phyloP scores from a whole-genome alignment of 1,140 invertebrate species.

The Luehdorfia chinensis region DNA sequence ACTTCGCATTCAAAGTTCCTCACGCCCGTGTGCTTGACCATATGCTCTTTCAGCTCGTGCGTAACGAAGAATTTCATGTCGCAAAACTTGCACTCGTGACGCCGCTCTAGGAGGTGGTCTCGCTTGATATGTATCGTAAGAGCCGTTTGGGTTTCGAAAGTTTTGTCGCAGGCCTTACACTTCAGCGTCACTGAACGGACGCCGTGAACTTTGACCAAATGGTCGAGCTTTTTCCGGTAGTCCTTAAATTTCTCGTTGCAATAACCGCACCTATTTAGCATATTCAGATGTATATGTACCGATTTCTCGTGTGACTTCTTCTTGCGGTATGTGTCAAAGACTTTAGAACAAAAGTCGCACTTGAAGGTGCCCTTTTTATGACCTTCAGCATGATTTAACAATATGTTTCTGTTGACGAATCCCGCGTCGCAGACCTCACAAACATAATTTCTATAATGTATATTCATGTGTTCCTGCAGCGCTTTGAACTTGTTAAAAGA shows the following conservation, averaged over 20 bases:
- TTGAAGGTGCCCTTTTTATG: conserved; percentile 30
- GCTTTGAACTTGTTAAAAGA: conserved; percentile 25
- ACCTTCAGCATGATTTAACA: conserved; percentile 23
- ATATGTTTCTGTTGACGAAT: conserved; percentile 31
- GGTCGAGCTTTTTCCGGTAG: conserved; percentile 28
- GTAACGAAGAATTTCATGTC: conserved; percentile 54
- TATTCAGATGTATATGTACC: conserved; percentile 24
- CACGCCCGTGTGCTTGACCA: conserved; percentile 78
- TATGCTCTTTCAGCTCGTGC: conserved; percentile 35
- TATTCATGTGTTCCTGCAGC: conserved; percentile 46
- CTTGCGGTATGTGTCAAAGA: conserved; percentile 26
- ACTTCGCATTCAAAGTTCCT: conserved; percentile 73
- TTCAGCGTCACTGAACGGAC: conserved; percentile 21
- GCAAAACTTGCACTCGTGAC: conserved; percentile 46
- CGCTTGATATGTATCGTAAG: conserved; percentile 35
- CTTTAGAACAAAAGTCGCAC: conserved; percentile 32
- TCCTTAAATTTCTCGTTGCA: conserved; percentile 33
- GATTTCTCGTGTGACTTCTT: conserved; percentile 30
- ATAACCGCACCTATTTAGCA: conserved; percentile 29
- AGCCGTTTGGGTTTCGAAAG: conserved; percentile 29
- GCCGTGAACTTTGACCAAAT: conserved; percentile 32
- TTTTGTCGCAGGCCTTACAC: conserved; percentile 41
- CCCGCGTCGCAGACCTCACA: conserved; percentile 44
- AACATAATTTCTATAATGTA: conserved; percentile 42
- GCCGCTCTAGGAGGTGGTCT: conserved; percentile 40